Evolutionary conservation across 2,797 vertebrate genomes (phyloP).

Genomic region (Halcyon badia): DNA sequence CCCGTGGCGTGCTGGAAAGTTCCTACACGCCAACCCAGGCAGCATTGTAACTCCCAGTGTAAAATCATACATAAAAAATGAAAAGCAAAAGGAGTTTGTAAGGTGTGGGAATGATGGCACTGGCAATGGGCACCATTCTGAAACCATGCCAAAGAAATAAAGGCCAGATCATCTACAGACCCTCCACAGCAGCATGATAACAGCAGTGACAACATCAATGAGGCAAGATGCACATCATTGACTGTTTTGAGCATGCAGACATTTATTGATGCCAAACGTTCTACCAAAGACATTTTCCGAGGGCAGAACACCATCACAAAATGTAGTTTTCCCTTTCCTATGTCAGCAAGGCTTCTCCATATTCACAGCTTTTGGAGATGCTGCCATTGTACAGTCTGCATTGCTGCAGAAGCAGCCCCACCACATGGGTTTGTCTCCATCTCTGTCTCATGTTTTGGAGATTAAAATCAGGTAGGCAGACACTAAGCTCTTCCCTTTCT

Average conservation of each 20-base stretch:
- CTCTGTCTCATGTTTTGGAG: background rate
- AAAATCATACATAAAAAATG: background rate
- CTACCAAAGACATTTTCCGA: background rate
- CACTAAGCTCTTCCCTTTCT: background rate
- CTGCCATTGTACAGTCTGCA: background rate
- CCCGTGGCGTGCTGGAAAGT: background rate
- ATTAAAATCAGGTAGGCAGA: background rate
- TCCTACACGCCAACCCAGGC: background rate
- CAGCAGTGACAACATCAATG: background rate
- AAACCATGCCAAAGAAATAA: background rate
- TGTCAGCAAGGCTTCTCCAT: background rate
- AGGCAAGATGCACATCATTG: background rate
- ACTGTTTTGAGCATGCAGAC: background rate
- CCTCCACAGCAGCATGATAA: background rate
- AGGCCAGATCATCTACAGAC: background rate
- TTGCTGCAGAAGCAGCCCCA: background rate
- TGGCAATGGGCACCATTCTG: background rate
- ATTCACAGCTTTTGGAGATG: background rate
- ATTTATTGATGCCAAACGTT: background rate
- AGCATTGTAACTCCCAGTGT: background rate
- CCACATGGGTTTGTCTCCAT: background rate
- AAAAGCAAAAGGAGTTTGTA: background rate
- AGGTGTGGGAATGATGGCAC: background rate
- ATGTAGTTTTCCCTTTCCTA: background rate
- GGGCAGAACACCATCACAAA: background rate